These are phyloP conservation scores for Drosophila repleta DNA, from an alignment of 1,140 invertebrate genomes.

Conservation along the genomic window DNA sequence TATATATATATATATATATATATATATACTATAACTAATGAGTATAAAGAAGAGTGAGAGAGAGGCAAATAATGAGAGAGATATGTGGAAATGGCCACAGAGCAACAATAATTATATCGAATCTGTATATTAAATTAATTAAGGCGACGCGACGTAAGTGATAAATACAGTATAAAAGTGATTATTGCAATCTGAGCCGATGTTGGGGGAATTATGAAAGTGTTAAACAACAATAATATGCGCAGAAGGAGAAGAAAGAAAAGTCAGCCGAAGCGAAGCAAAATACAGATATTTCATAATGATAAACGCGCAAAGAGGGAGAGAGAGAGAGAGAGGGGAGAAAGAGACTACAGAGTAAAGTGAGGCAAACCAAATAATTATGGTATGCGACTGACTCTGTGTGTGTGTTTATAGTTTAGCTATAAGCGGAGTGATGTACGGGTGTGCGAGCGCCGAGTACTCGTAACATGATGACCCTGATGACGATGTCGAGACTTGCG, in stretches of 20 bases:
- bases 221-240: slow-evolving; percentile 38
- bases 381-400: slow-evolving; percentile 7
- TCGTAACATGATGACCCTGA: slow-evolving; percentile 65
- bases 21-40: too few species aligned
- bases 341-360: slow-evolving; percentile 27
- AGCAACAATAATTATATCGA: slow-evolving; percentile 17
- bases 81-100: neutral
- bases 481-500: slow-evolving; percentile 40
- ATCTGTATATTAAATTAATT: slow-evolving; percentile 36
- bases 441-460: slow-evolving; percentile 23
- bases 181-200: slow-evolving; percentile 14
- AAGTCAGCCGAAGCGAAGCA: slow-evolving; percentile 28
- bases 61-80: neutral
- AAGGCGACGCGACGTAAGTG: slow-evolving; percentile 28
- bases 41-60: too few species aligned
- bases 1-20: too few species aligned
- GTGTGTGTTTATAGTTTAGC: slow-evolving; percentile 8
- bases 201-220: slow-evolving; percentile 46
- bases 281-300: slow-evolving; percentile 43
- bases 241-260: slow-evolving; percentile 27
- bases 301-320: slow-evolving; percentile 8
- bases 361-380: slow-evolving; percentile 44
- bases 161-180: slow-evolving; percentile 19
- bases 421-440: neutral
- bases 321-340: slow-evolving; percentile 20